Conservation (phyloP, 1,140 invertebrate species). For the Brevipalpus yothersi region DNA sequence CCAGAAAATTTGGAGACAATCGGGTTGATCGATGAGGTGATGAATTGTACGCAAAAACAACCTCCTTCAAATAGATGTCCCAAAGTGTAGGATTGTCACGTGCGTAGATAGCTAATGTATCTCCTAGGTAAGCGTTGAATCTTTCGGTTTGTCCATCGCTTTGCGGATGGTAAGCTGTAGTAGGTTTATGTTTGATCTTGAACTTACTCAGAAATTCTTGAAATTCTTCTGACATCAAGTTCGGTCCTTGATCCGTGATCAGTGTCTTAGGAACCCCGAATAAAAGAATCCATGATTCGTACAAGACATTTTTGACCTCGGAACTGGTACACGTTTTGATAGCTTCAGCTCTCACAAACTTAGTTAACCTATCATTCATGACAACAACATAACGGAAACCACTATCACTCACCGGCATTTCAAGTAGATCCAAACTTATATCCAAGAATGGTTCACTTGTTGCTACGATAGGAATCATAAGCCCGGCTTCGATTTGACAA, state of each 20-base stretch:
- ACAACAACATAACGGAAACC: background rate
- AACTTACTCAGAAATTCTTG: background rate
- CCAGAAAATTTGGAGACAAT: background rate
- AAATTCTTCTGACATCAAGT: background rate
- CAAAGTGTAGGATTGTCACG: background rate
- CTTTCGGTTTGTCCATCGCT: background rate
- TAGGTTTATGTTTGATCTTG: background rate
- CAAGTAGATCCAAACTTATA: background rate
- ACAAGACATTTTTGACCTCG: background rate
- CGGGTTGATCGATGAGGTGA: background rate
- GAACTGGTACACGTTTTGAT: background rate
- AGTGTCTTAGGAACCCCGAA: background rate
- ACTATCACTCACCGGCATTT: background rate
- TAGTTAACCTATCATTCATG: background rate
- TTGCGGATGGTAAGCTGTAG: background rate
- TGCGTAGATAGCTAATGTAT: background rate
- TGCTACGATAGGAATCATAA: background rate
- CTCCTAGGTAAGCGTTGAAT: background rate
- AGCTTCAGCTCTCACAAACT: background rate
- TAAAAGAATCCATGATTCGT: background rate
- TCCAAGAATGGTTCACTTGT: background rate
- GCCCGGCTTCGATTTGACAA: background rate
- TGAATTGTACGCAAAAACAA: background rate
- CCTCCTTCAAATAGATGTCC: background rate
- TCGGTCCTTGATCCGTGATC: background rate